Conservation (phyloP, 1,140 invertebrate species). For the Caenorhabditis remanei region DNA sequence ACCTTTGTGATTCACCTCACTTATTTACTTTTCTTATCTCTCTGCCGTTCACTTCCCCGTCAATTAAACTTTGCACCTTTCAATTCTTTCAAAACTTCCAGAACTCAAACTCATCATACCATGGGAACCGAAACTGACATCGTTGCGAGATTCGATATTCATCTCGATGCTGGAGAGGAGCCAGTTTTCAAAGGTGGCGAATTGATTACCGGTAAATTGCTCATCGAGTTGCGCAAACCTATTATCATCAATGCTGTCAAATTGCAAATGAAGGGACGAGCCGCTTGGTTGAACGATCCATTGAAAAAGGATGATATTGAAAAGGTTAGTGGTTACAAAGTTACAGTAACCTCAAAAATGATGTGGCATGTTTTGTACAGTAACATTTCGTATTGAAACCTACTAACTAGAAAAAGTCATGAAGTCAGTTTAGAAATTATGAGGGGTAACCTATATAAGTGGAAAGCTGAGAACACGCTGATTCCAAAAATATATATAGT, state of each 20-base stretch:
- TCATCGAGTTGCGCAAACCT: constrained; percentile 63
- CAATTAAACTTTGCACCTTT: not conserved
- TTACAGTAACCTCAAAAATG: not conserved
- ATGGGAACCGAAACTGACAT: constrained; percentile 55
- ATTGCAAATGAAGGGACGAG: constrained; percentile 66
- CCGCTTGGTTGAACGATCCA: constrained; percentile 63
- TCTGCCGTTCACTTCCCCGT: too few species aligned
- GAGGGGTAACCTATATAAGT: too few species aligned
- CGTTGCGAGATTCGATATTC: constrained; percentile 65
- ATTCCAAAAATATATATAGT: too few species aligned
- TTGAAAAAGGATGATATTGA: constrained; percentile 66
- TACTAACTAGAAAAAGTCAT: too few species aligned
- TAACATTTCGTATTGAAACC: too few species aligned
- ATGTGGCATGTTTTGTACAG: too few species aligned
- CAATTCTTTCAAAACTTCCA: not conserved
- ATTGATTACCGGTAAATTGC: constrained; percentile 65
- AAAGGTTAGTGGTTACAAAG: constrained; percentile 55
- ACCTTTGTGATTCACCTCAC: too few species aligned
- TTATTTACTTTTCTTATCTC: too few species aligned
- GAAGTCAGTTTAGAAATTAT: too few species aligned
- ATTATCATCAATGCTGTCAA: constrained; percentile 68
- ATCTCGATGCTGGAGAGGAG: constrained; percentile 63
- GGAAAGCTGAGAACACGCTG: too few species aligned
- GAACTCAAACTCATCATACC: constrained; percentile 53
- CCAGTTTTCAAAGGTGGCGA: constrained; percentile 68